Base-by-base conservation (phyloP, 1,140 invertebrate species). In the Microvelia longipes region DNA sequence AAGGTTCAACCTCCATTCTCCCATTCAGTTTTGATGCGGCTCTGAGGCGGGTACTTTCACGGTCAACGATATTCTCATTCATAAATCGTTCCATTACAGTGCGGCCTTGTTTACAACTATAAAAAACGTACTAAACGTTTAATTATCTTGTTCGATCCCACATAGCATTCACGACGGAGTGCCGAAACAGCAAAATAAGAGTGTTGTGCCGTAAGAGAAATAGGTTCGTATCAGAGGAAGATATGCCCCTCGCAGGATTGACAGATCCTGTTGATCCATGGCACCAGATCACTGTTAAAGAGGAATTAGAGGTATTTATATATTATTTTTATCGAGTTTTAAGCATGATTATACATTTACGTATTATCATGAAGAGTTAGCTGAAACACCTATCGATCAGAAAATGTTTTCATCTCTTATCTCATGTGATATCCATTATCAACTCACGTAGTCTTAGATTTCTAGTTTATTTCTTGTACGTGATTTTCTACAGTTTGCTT, bases 221-320 rank as follows among this genome's bases (percentile, higher is more conserved):
- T 60, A 67, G 69, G 50, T 68, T 29, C 71, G 28, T 69, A 66
- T 72, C 70, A 25, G n/a, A n/a, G n/a, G 66, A 68, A 74, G 72
- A 73, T 71, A 75, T 75, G 74, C 74, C 74, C 61, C 68, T 75
- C 14, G 74, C 74, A 72, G 74, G 74, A 64, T 69, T 73, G n/a
- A 71, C 73, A 64, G 74, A 75, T 68, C 74, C 74, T 64, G 73
- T 72, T 66, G 74, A 75, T 70, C 74, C 74, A 71, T 75, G 74
- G 74, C 73, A 73, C 63, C 74, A 73, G 28, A 73, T 74, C 60
- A 71, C 72, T 67, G 67, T 74, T 28, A 74, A 74, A 70, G 71
- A 73, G 69, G 73, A 75, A 68, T 62, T 75, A 29, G 74, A 75
- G 74, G 74, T 75, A 73, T 69, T 13, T 11, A 60, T 11, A 60